Base-by-base conservation (phyloP, 1,140 invertebrate species). In the Hypothenemus hampei region DNA sequence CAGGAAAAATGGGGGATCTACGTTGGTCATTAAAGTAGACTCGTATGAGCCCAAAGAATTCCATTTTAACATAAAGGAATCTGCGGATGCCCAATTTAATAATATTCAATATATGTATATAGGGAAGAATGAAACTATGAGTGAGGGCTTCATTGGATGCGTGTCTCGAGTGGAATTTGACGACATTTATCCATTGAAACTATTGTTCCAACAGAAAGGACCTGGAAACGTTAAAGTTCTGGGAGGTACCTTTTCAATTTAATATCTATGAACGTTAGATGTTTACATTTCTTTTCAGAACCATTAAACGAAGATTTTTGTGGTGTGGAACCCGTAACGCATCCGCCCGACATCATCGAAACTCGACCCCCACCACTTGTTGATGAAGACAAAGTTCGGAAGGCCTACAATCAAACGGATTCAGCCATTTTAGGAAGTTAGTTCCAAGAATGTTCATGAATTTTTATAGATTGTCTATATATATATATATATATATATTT, bases 21-120 rank as follows among this genome's bases (percentile, higher is more conserved):
- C 84, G 1, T 75, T 96, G 19, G 81, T 87, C 0, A 79, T 98
- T 54, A 81, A 86, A 76, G 85, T 91, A 15, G 95, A 98, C 71
- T 91, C 93, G 71, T 92, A 97, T 69, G 86, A 92, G 67, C 85
- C 89, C 0, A 80, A 82, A 49, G 84, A 90, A 59, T 87, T 82
- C 64, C 69, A 82, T 45, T 93, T 93, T 67, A 82, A 89, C 64
- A 89, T 95, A 6, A 91, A 93, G 70, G 82, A 82, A 0, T 92
- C 88, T 0, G 91, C 92, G 1, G 95, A 98, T 76, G 93, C 92
- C 3, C 93, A 97, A 71, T 93, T 98, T 69, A 95, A 98, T 71
- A 93, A 95, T 70, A 92, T 97, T 36, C 89, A 95, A 72, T 95
- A 93, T 72, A 86, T 98, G 79, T 98, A 97, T 72, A 89, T 98